phyloP scores from a whole-genome alignment of 1,140 invertebrate genomes.

The Drosophila pseudoobscura region DNA sequence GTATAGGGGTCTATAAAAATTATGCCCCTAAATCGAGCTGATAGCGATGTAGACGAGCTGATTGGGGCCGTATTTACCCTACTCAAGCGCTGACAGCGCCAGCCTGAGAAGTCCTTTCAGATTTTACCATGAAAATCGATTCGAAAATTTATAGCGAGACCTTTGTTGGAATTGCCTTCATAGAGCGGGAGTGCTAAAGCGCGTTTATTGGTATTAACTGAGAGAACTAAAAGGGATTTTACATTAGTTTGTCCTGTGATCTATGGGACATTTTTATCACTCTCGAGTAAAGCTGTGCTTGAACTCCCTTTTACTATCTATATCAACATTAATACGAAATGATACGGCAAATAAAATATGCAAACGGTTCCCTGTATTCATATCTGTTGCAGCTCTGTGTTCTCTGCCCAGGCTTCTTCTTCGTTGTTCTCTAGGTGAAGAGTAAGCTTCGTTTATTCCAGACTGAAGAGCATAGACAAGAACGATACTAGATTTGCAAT shows the following conservation, averaged over 20 bases:
- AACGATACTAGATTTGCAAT: no score
- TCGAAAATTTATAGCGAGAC: slow-evolving; percentile 32
- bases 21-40: slow-evolving; percentile 69
- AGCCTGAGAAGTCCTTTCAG: slow-evolving; percentile 58
- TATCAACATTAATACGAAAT: no score
- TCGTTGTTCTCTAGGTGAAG: no score
- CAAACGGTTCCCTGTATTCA: no score
- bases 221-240: neutral
- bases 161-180: slow-evolving; percentile 26
- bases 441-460: no score
- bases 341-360: no score
- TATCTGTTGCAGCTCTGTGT: no score
- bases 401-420: no score
- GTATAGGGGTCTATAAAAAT: slow-evolving; percentile 58
- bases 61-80: slow-evolving; percentile 60
- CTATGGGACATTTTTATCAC: no score
- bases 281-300: no score
- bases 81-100: slow-evolving; percentile 65
- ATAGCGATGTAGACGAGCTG: slow-evolving; percentile 43
- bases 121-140: slow-evolving; percentile 71
- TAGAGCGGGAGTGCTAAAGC: slow-evolving; percentile 17
- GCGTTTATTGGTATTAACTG: slow-evolving; percentile 33
- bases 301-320: no score
- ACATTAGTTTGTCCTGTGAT: neutral
- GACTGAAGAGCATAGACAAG: no score